Conservation (phyloP, 2,797 vertebrate genomes). For the Odontamblyopus lacepedii region DNA sequence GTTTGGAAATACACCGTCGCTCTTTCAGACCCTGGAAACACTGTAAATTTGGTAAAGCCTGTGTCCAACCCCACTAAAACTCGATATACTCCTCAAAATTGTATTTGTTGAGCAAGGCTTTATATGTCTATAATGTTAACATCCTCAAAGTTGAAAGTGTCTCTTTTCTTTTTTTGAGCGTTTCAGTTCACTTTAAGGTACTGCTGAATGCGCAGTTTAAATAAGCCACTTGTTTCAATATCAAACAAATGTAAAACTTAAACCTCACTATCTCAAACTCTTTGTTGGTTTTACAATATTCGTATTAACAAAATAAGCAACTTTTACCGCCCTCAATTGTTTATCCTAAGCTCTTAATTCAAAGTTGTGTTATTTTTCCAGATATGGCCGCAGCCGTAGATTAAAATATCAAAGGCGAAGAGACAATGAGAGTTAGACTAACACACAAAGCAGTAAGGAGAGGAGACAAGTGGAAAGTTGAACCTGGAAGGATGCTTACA, state of each 20-base stretch:
- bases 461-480: slow-evolving; percentile 45
- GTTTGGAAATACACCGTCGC: no score
- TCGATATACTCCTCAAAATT: slow-evolving; percentile 16
- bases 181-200: slow-evolving; percentile 39
- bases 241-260: background rate
- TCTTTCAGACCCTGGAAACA: no score
- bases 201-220: background rate
- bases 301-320: slow-evolving; percentile 20
- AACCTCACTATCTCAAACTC: background rate
- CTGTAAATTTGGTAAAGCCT: background rate
- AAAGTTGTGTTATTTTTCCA: slow-evolving; percentile 37
- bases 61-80: slow-evolving; percentile 6
- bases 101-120: slow-evolving; percentile 42
- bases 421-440: slow-evolving; percentile 42
- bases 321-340: slow-evolving; percentile 38
- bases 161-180: slow-evolving; percentile 16
- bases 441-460: slow-evolving; percentile 46
- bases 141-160: slow-evolving; percentile 14
- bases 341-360: slow-evolving; percentile 24
- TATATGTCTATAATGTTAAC: slow-evolving; percentile 31
- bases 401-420: slow-evolving; percentile 53
- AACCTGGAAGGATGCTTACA: slow-evolving; percentile 61
- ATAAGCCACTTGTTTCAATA: background rate
- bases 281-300: slow-evolving; percentile 5
- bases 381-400: slow-evolving; percentile 19